A percentile compares a stretch with the other conserved stretches of the same genome.
phyloP scores from a whole-genome alignment of 2,797 vertebrate genomes.

The Falco concolor region DNA sequence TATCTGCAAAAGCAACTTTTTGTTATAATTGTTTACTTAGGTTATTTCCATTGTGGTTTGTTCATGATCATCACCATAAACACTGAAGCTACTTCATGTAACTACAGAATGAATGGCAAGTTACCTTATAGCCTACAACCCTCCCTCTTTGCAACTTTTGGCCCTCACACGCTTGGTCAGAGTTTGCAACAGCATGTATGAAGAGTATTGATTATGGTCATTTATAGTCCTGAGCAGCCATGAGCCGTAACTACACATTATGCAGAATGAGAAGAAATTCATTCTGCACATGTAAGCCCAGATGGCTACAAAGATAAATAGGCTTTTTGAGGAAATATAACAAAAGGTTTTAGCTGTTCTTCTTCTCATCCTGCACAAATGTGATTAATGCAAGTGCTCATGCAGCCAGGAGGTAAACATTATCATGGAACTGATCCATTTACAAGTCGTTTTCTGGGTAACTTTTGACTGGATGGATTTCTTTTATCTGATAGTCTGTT shows the following conservation, averaged over 20 bases:
- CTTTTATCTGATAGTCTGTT: neutral
- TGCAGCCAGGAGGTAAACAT: neutral
- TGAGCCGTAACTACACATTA: neutral
- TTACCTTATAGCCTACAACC: neutral
- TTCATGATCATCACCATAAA: neutral
- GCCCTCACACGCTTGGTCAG: neutral
- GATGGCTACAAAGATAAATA: neutral
- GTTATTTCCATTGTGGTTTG: neutral
- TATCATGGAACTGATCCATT: neutral
- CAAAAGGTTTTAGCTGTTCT: neutral
- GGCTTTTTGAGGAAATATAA: neutral
- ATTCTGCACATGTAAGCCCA: fast-evolving
- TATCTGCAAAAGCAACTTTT: neutral
- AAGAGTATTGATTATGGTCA: neutral
- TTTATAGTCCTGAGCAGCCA: neutral
- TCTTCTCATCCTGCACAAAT: neutral
- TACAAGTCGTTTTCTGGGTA: neutral
- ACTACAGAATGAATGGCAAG: neutral
- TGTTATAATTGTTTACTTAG: neutral
- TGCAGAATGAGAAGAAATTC: neutral
- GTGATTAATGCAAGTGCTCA: neutral
- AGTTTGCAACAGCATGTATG: neutral
- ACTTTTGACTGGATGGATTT: neutral
- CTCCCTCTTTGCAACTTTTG: neutral
- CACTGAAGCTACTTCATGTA: neutral